phyloP scores from a whole-genome alignment of 2,113 vertebrate species.

The Hippolais icterina region DNA sequence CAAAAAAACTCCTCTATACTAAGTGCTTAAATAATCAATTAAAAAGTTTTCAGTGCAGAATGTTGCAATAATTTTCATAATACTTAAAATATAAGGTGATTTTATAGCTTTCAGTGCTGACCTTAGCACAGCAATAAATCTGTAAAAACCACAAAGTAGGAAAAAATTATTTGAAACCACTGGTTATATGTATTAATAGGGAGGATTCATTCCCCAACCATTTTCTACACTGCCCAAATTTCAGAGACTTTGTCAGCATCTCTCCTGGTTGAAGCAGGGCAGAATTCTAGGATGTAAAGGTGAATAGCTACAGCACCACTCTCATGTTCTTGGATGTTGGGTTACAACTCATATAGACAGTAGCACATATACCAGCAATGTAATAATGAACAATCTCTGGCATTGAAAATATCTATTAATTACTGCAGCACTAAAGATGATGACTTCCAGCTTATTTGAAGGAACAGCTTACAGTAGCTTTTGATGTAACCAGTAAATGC shows the following conservation, averaged over 20 bases:
- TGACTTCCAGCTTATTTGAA: not conserved
- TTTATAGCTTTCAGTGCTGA: not conserved
- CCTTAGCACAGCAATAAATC: not conserved
- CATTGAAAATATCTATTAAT: not conserved
- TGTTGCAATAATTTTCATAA: not conserved
- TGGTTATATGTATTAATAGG: not conserved
- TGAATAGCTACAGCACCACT: not conserved
- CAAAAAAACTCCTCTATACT: not conserved
- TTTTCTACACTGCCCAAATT: not conserved
- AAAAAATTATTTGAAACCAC: not conserved
- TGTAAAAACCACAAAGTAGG: not conserved
- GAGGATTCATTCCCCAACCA: not conserved
- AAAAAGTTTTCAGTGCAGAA: not conserved
- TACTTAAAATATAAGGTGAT: not conserved
- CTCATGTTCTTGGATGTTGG: not conserved
- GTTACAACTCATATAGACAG: not conserved
- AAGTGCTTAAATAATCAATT: not conserved
- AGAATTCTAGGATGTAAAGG: not conserved
- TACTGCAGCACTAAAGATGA: not conserved
- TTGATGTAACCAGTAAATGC: not conserved
- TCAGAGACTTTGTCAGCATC: not conserved
- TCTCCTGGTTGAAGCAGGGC: not conserved
- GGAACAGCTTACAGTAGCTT: not conserved
- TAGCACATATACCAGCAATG: not conserved
- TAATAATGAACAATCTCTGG: not conserved